A percentile compares a stretch with the other conserved stretches of the same genome.
phyloP scores from a whole-genome alignment of 2,797 vertebrate genomes.

The Nothura maculosa region DNA sequence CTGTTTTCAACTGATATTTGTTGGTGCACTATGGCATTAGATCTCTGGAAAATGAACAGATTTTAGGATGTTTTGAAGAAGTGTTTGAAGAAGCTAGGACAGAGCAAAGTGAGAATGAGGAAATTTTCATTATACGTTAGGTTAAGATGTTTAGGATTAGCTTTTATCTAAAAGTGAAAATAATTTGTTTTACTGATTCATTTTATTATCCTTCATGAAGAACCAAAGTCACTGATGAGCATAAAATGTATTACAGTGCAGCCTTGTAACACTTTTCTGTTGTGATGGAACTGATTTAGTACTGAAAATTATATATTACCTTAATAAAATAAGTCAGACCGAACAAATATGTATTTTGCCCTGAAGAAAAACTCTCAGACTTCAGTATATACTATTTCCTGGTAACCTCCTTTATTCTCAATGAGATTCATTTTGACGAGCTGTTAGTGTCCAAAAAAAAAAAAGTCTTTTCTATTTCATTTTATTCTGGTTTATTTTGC shows the following conservation, averaged over 20 bases:
- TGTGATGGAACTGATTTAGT: conserved; percentile 23
- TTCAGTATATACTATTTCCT: conserved; percentile 1
- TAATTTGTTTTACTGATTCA: not conserved
- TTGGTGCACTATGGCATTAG: not conserved
- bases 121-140: not conserved
- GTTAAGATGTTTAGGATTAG: not conserved
- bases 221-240: not conserved
- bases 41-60: not conserved
- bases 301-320: conserved; percentile 13
- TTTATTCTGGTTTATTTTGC: conserved; percentile 53
- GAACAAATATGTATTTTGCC: not conserved
- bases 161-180: not conserved
- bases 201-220: not conserved
- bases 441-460: conserved; percentile 30
- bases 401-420: not conserved
- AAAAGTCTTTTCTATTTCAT: not conserved
- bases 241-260: not conserved
- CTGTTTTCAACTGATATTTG: not conserved
- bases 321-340: conserved; percentile 3
- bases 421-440: not conserved
- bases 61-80: not conserved
- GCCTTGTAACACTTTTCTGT: not conserved
- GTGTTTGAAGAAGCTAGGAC: not conserved
- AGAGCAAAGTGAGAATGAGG: not conserved
- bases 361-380: conserved; percentile 35